Evolutionary conservation across 2,113 vertebrate species (phyloP).

Genomic region (Dasyprocta punctata): DNA sequence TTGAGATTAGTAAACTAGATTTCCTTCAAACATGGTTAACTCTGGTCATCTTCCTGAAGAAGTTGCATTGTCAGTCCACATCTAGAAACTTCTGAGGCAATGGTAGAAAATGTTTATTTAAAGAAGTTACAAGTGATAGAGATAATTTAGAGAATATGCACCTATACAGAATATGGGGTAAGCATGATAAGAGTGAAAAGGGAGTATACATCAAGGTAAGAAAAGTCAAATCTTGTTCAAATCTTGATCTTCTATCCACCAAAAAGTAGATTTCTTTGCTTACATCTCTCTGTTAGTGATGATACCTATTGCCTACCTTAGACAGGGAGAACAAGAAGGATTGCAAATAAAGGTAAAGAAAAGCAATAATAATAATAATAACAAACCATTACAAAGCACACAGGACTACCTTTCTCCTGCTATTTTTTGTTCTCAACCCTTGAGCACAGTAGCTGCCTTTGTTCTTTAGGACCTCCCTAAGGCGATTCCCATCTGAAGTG

Average conservation of each 20-base stretch:
- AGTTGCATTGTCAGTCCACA: background rate
- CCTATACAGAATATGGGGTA: background rate
- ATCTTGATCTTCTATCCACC: background rate
- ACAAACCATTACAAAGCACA: background rate
- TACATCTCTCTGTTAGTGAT: background rate
- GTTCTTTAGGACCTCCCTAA: background rate
- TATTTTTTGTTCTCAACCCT: background rate
- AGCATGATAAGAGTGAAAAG: background rate
- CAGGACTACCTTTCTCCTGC: background rate
- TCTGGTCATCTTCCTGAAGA: background rate
- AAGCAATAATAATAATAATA: background rate
- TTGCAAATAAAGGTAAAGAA: background rate
- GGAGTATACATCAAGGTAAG: background rate
- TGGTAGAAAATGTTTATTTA: background rate
- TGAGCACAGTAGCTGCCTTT: conserved; percentile 53
- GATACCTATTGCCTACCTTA: background rate
- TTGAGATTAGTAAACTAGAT: background rate
- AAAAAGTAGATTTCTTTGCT: background rate
- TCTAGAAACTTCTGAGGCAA: background rate
- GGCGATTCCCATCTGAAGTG: conserved; percentile 46
- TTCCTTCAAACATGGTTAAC: background rate
- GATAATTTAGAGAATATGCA: background rate
- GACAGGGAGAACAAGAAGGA: background rate
- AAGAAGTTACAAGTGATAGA: background rate
- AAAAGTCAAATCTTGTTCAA: background rate